Conservation (phyloP, 2,113 vertebrate genomes). For the Entomyzon cyanotis region DNA sequence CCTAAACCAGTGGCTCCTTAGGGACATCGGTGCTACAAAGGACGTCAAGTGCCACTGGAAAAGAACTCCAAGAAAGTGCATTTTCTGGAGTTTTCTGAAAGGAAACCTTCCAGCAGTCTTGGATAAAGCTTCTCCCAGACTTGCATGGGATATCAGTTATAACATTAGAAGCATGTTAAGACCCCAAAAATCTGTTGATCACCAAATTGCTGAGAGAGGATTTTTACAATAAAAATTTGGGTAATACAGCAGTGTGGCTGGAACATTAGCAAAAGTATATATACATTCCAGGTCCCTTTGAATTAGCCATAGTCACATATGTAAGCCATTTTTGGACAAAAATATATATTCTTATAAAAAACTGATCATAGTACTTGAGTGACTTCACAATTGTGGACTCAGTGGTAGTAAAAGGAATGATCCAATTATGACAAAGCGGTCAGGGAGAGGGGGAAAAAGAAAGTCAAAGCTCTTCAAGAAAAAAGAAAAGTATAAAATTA, state of each 20-base stretch:
- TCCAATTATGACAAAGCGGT: conserved; percentile 74
- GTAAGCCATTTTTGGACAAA: conserved; percentile 82
- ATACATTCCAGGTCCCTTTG: conserved; percentile 81
- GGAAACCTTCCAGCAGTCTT: conserved; percentile 73
- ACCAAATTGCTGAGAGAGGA: conserved; percentile 62
- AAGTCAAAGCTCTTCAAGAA: conserved; percentile 77
- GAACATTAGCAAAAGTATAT: conserved; percentile 83
- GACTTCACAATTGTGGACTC: conserved; percentile 75
- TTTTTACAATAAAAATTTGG: conserved; percentile 75
- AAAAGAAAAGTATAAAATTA: conserved; percentile 81
- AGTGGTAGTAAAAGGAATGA: conserved; percentile 79
- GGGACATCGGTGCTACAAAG: conserved; percentile 23
- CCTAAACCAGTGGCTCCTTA: conserved; percentile 9
- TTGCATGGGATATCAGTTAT: neutral
- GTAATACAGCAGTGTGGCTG: conserved; percentile 71
- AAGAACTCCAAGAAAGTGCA: conserved; percentile 48
- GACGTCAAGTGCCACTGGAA: conserved; percentile 41
- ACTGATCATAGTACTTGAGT: conserved; percentile 77
- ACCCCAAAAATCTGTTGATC: conserved; percentile 32
- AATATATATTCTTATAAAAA: conserved; percentile 87
- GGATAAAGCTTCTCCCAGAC: conserved; percentile 49
- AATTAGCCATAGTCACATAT: conserved; percentile 82
- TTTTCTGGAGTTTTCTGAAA: conserved; percentile 61
- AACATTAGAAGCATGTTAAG: conserved; percentile 47
- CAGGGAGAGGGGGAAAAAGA: conserved; percentile 61